These are phyloP conservation scores for Eurypyga helias DNA, from an alignment of 2,113 vertebrate species.

Conservation along the genomic window DNA sequence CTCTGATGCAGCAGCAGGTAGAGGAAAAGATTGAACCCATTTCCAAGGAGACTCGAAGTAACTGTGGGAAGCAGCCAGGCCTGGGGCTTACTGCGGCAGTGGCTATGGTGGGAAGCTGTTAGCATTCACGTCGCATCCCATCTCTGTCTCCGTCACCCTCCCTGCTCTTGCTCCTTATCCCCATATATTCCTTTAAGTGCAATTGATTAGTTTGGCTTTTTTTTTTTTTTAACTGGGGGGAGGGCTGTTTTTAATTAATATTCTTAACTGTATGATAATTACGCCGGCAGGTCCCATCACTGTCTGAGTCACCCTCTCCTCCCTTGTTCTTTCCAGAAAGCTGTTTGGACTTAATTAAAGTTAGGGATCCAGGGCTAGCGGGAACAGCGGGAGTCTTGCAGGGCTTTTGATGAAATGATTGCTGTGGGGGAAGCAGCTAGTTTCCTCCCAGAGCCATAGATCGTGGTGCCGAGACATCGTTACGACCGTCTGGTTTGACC, in stretches of 20 bases:
- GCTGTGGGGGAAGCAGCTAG: neutral
- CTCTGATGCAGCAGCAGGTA: slow-evolving; percentile 54
- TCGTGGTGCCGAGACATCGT: neutral
- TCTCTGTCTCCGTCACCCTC: neutral
- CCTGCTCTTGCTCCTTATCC: slow-evolving; percentile 7
- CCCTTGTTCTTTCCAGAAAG: neutral
- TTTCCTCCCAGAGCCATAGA: neutral
- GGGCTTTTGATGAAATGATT: slow-evolving; percentile 40
- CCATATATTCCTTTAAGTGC: slow-evolving; percentile 22
- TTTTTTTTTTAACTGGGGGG: neutral
- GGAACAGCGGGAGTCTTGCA: slow-evolving; percentile 38
- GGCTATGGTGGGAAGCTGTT: slow-evolving; percentile 26
- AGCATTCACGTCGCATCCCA: slow-evolving; percentile 16
- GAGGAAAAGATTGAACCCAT: slow-evolving; percentile 11
- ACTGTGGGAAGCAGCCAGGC: slow-evolving; percentile 34
- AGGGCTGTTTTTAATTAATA: slow-evolving; percentile 59
- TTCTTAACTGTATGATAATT: slow-evolving; percentile 56
- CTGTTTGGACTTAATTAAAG: slow-evolving; percentile 64
- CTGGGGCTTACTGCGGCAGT: slow-evolving; percentile 29
- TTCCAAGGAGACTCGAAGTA: slow-evolving; percentile 18
- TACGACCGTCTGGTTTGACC: neutral
- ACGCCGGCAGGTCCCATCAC: neutral
- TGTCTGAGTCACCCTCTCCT: slow-evolving; percentile 46
- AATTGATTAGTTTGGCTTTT: slow-evolving; percentile 33
- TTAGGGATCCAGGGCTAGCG: slow-evolving; percentile 32